phyloP scores from a whole-genome alignment of 2,113 vertebrate genomes.

The Rostratula benghalensis region DNA sequence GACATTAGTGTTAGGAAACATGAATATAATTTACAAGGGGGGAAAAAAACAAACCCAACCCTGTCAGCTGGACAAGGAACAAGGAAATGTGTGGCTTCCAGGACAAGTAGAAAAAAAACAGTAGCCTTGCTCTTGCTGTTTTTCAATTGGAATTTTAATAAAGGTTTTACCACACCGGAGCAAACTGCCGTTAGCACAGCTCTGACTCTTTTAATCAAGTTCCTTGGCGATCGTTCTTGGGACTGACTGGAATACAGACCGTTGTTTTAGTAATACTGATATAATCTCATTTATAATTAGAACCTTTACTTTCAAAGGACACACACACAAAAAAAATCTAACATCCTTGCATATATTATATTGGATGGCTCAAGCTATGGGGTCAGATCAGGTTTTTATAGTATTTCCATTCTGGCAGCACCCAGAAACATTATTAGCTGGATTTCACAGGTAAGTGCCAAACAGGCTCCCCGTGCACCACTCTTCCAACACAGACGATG shows the following conservation, averaged over 20 bases:
- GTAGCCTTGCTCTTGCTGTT: not conserved
- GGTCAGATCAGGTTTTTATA: not conserved
- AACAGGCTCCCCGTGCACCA: not conserved
- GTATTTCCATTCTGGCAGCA: not conserved
- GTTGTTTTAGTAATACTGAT: not conserved
- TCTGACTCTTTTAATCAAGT: constrained; percentile 12
- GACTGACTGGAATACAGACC: not conserved
- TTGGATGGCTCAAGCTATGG: not conserved
- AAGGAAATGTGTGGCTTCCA: not conserved
- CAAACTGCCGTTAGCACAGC: not conserved
- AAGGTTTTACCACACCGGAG: not conserved
- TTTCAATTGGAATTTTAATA: constrained; percentile 52
- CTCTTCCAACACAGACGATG: not conserved
- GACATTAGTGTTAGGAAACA: not conserved
- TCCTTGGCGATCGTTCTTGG: not conserved
- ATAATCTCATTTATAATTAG: not conserved
- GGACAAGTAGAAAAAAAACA: not conserved
- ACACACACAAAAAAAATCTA: fast-evolving
- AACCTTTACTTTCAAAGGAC: not conserved
- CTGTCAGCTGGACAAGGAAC: not conserved
- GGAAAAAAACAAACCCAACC: not conserved
- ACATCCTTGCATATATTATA: not conserved
- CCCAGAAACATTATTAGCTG: not conserved
- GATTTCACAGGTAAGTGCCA: not conserved
- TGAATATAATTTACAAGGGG: not conserved